Conservation (phyloP, 2,113 vertebrate genomes). For the Seriola aureovittata region DNA sequence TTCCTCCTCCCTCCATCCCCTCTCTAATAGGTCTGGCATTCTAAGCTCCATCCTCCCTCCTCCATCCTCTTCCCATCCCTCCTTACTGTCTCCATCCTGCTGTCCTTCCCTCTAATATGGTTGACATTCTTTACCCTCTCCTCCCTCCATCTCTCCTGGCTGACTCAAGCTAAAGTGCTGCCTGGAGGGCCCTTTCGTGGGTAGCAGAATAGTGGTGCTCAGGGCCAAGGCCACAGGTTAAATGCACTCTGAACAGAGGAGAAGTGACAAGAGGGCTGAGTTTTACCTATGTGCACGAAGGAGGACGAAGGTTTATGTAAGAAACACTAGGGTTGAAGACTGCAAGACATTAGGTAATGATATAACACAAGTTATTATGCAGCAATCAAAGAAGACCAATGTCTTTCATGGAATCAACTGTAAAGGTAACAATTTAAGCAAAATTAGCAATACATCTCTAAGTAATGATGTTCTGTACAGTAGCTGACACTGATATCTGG, state of each 20-base stretch:
- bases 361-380: constrained; percentile 12
- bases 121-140: constrained; percentile 68
- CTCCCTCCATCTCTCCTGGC: constrained; percentile 48
- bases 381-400: constrained; percentile 16
- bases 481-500: neutral
- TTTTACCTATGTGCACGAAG: constrained; percentile 21
- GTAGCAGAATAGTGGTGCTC: constrained; percentile 57
- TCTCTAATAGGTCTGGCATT: constrained; percentile 72
- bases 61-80: constrained; percentile 10
- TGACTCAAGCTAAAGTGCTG: constrained; percentile 67
- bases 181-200: constrained; percentile 57
- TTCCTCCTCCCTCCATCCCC: constrained; percentile 50
- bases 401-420: neutral
- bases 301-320: constrained; percentile 52
- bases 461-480: neutral
- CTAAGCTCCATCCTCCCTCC: constrained; percentile 24
- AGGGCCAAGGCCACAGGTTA: constrained; percentile 65
- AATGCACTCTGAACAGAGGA: constrained; percentile 63
- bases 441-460: neutral
- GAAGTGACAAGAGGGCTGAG: constrained; percentile 44
- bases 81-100: constrained; percentile 50
- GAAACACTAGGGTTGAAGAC: constrained; percentile 7
- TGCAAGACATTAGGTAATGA: constrained; percentile 18
- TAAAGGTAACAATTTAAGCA: neutral
- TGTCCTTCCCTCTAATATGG: constrained; percentile 61